Evolutionary conservation across 2,113 vertebrate genomes (phyloP), one percentile per base, ranked within the genome.

Genomic region (Albula goreensis): DNA sequence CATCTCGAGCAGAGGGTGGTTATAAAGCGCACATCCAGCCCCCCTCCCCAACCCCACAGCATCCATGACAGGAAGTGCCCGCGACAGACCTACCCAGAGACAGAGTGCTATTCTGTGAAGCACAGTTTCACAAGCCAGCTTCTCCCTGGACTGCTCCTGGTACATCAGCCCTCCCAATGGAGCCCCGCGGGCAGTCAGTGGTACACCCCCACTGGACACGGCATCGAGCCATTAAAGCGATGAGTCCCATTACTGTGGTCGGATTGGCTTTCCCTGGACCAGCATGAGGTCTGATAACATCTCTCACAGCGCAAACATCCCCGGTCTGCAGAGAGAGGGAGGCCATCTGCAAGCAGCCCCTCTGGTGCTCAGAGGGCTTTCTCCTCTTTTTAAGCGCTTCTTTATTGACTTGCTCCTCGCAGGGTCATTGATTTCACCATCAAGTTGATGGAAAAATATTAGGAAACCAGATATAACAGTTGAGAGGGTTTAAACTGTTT

Each of bases 381-480:
- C 49, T 50, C 8, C 48, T 50, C 19, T 51, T 19, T 25, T 82
- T 17, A 41, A n/a, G 53, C 57, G 15, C 12, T 11, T 8, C 57
- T 49, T 4, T 49, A 49, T 66, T 49, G 57, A 66, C 82, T 41
- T 63, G 41, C 12, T 25, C n/a, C 5, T 82, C 17, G 4, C 25
- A 15, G 11, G 56, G 70, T 53, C 51, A 78, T 52, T 85, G 83
- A 78, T 52, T 53, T 78, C 17, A 50, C 74, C 70, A 41, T 50
- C 22, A 31, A 66, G 41, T 63, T 83, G 82, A 83, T 83, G 31
- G 82, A 5, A 41, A 83, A 70, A 66, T 70, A 70, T 66, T 50
- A 77, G 51, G 83, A 85, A 78, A 85, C 63, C 50, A 17, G 56
- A 77, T 50, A 84, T 50, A 12, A 74, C 41, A 70, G 19, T 49